Evolutionary conservation across 2,113 vertebrate genomes (phyloP), one percentile per base, ranked within the genome.

Genomic region (Camelus dromedarius): DNA sequence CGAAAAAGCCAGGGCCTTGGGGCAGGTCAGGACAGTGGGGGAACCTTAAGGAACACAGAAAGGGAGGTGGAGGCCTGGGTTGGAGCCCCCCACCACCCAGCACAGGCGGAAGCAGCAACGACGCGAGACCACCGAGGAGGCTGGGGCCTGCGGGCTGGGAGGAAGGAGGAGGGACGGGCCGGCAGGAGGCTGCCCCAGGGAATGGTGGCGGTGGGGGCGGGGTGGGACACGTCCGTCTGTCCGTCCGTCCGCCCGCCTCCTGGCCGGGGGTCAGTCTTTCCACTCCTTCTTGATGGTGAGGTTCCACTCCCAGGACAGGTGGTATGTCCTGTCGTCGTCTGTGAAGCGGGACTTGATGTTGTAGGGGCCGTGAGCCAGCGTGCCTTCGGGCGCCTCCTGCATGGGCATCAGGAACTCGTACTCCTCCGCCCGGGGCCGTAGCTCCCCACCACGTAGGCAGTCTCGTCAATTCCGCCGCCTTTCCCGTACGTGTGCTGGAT

Each of bases 281-380:
- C 99, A 99, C 0, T 99, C 99, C 97, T 99, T 99, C 97, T 99
- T 99, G 98, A 99, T 99, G 96, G 97, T 98, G 96, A 99, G 99
- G 98, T 98, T 99, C 99, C 99, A 99, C 46, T 99, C 99, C 99
- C 99, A 99, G 98, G 99, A 99, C 89, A 99, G 99, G 89, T 99
- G 99, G 89, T 99, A 99, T 38, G 99, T 99, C 98, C 99, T 99
- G 98, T 99, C 99, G 3, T 99, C 99, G 18, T 99, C 99, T 14
- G 99, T 99, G 99, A 99, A 99, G 97, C 99, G 99, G 95, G 99
- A 99, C 98, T 99, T 99, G 98, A 99, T 98, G 97, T 89, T 99
- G 99, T 99, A 99, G 98, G 98, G 99, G 98, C 99, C 99, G 4
- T 99, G 99, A 35, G 99, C 99, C 96, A 99, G 84, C 98, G 99